Evolutionary conservation across 2,888 invertebrate genomes (phyloP).

Genomic region (Thysanoteuthis rhombus): DNA sequence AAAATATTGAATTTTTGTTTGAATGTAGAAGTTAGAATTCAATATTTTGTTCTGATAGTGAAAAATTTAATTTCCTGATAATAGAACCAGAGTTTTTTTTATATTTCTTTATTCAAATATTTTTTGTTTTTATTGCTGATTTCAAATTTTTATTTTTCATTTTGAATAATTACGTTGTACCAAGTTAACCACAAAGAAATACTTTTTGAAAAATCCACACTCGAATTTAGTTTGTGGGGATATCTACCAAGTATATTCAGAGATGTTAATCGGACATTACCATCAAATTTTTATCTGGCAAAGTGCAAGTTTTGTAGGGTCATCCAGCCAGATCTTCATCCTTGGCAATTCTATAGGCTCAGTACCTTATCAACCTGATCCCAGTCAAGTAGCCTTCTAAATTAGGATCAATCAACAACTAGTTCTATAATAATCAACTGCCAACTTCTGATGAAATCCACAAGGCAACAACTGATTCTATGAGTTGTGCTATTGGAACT

Average conservation of each 20-base stretch:
- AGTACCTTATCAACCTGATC: not conserved
- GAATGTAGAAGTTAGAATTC: not conserved
- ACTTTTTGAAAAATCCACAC: too few species aligned
- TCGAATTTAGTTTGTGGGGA: too few species aligned
- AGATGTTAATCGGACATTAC: too few species aligned
- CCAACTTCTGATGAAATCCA: not conserved
- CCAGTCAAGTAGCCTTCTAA: not conserved
- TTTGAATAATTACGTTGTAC: not conserved
- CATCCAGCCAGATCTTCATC: not conserved
- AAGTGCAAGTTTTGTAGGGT: not conserved
- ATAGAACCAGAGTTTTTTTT: not conserved
- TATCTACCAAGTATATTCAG: too few species aligned
- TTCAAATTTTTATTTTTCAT: not conserved
- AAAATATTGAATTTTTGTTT: not conserved
- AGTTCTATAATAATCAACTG: not conserved
- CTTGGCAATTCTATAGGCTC: not conserved
- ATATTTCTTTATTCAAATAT: not conserved
- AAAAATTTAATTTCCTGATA: slow-evolving; percentile 12
- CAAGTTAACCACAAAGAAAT: too few species aligned
- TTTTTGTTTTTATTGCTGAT: not conserved
- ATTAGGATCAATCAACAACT: not conserved
- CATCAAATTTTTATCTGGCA: not conserved
- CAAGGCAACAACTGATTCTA: not conserved
- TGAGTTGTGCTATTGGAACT: not conserved
- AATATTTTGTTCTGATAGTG: not conserved